Evolutionary conservation across 2,888 invertebrate genomes (phyloP).

Genomic region (Leptopilina drosophilae): DNA sequence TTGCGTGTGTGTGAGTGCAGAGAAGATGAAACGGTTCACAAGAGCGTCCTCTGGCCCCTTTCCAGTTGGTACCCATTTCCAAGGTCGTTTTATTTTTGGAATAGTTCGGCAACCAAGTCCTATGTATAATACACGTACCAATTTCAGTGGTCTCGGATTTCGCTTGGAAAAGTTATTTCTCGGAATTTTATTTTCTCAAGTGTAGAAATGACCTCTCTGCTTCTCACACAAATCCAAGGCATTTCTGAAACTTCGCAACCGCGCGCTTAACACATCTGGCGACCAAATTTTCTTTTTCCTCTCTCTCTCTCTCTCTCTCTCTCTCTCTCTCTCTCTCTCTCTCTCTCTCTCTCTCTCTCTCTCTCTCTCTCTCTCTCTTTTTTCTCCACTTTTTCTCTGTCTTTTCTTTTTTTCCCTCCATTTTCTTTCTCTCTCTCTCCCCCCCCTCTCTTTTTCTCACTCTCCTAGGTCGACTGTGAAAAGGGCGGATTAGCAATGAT

Average conservation of each 20-base stretch:
- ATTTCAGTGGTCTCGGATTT: constrained; percentile 10
- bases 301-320: too few relatives aligned
- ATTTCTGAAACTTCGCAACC: too few relatives aligned
- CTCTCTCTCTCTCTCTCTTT: not conserved
- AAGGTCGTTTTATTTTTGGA: constrained; percentile 37
- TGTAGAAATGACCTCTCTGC: not conserved
- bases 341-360: too few relatives aligned
- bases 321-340: too few relatives aligned
- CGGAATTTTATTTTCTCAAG: not conserved
- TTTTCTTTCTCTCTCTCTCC: too few relatives aligned
- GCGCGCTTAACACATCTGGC: constrained; percentile 19
- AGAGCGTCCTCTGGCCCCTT: constrained; percentile 14
- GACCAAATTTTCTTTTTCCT: constrained; percentile 18
- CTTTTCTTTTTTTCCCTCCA: too few relatives aligned
- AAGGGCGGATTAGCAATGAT: constrained; percentile 15
- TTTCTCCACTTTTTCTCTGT: not conserved
- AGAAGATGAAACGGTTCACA: constrained; percentile 7
- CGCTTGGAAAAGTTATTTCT: constrained; percentile 19
- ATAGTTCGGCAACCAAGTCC: constrained; percentile 7
- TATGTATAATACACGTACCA: not conserved
- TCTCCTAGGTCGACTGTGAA: too few relatives aligned
- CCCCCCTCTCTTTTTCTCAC: too few relatives aligned
- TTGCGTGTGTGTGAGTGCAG: too few relatives aligned
- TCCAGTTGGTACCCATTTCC: constrained; percentile 35
- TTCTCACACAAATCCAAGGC: too few relatives aligned